Evolutionary conservation across 2,113 vertebrate species (phyloP).

Genomic region (Myiozetetes cayanensis): DNA sequence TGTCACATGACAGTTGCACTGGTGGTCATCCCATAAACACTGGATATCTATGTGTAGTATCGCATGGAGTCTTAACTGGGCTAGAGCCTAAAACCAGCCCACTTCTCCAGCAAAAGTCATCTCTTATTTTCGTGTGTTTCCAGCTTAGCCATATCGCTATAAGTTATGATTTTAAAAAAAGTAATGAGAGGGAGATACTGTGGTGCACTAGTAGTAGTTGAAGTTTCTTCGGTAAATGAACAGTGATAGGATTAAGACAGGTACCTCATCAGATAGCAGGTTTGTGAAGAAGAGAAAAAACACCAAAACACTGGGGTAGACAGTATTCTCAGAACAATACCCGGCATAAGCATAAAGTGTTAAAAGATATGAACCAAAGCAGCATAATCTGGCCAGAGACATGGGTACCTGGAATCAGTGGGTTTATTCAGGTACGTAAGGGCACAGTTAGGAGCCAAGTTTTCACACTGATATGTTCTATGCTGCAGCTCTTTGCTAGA

Average conservation of each 20-base stretch:
- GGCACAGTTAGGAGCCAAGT: not conserved
- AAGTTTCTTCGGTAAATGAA: not conserved
- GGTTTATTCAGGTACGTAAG: not conserved
- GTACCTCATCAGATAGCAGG: not conserved
- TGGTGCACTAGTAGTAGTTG: not conserved
- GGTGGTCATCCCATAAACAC: not conserved
- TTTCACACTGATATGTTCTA: not conserved
- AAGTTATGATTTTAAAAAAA: not conserved
- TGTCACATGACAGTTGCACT: not conserved
- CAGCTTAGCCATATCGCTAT: not conserved
- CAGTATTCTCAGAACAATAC: not conserved
- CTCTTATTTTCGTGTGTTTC: not conserved
- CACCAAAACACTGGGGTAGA: not conserved
- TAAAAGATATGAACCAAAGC: not conserved
- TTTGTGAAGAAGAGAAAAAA: not conserved
- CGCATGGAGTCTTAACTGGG: not conserved
- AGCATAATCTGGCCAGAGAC: not conserved
- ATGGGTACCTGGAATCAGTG: not conserved
- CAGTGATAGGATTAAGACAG: not conserved
- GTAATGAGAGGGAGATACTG: not conserved
- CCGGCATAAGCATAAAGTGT: not conserved
- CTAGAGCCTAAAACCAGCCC: rapidly evolving
- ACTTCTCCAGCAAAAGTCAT: not conserved
- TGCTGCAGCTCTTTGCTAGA: not conserved
- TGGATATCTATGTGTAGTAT: not conserved